phyloP scores from a whole-genome alignment of 30 jellyfish, hydroid and myxozoan species.

The Hydractinia symbiolongicarpus region DNA sequence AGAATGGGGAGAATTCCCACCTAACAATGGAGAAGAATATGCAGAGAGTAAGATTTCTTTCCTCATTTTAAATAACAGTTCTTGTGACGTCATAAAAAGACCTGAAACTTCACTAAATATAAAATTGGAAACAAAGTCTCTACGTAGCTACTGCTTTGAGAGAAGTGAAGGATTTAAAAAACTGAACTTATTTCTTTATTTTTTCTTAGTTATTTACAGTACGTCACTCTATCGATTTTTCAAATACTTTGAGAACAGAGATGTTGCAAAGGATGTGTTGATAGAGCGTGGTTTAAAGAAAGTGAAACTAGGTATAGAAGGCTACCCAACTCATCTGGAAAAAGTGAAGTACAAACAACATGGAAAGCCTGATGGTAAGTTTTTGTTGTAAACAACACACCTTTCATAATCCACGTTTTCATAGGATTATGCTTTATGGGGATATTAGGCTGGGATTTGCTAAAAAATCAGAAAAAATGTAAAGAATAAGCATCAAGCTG shows the following conservation, averaged over 20 bases:
- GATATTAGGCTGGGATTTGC: too few relatives aligned
- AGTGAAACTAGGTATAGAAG: constrained; percentile 92
- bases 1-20: constrained; percentile 92
- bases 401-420: too few relatives aligned
- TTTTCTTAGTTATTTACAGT: constrained; percentile 55
- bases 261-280: constrained; percentile 87
- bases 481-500: too few relatives aligned
- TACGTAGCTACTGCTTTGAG: too few relatives aligned
- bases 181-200: not conserved
- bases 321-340: constrained; percentile 95
- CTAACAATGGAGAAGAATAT: constrained; percentile 86
- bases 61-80: not conserved
- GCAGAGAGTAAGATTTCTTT: constrained; percentile 62
- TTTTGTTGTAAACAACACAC: not conserved
- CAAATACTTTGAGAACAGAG: constrained; percentile 87
- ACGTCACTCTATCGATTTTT: constrained; percentile 64
- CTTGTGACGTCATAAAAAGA: too few relatives aligned
- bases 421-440: too few relatives aligned
- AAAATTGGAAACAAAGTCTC: not conserved
- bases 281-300: constrained; percentile 83
- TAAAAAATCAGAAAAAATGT: too few relatives aligned
- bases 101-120: not conserved
- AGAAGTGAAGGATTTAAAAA: too few relatives aligned
- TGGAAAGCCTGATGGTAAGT: constrained; percentile 92
- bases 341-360: constrained; percentile 67